A percentile compares a stretch with the other conserved stretches of the same genome.
phyloP scores from a whole-genome alignment of 2,113 vertebrate species.

The Seriola aureovittata region DNA sequence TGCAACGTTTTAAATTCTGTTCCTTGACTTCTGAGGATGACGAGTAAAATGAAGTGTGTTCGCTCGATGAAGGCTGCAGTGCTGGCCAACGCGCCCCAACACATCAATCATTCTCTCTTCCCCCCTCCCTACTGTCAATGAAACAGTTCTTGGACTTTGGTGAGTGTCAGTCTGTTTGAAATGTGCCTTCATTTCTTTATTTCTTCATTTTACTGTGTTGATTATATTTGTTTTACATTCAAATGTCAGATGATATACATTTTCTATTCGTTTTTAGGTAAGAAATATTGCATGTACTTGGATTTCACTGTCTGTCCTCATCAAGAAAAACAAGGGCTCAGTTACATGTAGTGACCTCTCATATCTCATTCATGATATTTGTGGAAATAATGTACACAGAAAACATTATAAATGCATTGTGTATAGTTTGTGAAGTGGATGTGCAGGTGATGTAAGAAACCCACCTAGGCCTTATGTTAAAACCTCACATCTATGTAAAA shows the following conservation, averaged over 20 bases:
- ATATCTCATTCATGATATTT: background rate
- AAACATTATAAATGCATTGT: too few relatives aligned
- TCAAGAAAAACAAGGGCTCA: background rate
- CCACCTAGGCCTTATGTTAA: too few relatives aligned
- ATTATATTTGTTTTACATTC: background rate
- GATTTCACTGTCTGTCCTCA: background rate
- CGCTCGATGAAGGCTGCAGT: conserved; percentile 83
- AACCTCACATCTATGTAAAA: too few relatives aligned
- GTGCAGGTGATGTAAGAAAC: too few relatives aligned
- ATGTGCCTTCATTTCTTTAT: background rate
- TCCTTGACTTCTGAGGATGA: background rate
- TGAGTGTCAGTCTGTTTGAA: conserved; percentile 67
- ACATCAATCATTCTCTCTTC: conserved; percentile 93
- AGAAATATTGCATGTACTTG: background rate
- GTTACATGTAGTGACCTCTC: background rate
- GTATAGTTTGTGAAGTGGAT: too few relatives aligned
- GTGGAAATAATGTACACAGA: background rate
- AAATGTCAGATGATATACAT: too few relatives aligned
- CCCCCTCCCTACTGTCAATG: conserved; percentile 85
- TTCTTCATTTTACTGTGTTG: background rate
- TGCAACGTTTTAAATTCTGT: background rate
- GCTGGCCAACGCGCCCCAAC: conserved; percentile 86
- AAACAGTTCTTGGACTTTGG: conserved; percentile 92
- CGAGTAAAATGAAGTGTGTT: conserved; percentile 84
- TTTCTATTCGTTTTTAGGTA: too few relatives aligned